A percentile compares a stretch with the other conserved stretches of the same genome.
phyloP scores from a whole-genome alignment of 2,888 invertebrate species.

The Hirtodrosophila histrioides region DNA sequence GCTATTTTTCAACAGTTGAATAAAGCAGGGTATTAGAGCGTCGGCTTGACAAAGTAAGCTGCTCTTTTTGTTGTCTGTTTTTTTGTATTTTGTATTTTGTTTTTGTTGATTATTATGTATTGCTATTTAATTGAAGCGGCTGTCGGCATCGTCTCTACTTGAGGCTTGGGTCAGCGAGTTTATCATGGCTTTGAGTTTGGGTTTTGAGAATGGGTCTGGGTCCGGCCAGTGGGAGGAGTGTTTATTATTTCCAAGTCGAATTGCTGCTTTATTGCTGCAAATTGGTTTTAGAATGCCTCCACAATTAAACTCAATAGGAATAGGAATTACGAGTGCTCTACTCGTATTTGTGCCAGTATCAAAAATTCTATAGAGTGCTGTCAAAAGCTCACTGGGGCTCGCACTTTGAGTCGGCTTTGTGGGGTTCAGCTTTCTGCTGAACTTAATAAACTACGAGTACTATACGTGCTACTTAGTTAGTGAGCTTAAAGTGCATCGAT shows the following conservation, averaged over 20 bases:
- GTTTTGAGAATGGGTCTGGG: not conserved
- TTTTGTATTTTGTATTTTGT: not conserved
- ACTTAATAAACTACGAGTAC: not conserved
- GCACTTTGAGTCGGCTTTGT: not conserved
- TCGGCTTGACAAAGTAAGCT: not conserved
- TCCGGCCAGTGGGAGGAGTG: not conserved
- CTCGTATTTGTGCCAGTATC: constrained; percentile 8
- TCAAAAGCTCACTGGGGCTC: constrained; percentile 2
- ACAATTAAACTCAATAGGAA: constrained; percentile 45
- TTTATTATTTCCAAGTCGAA: constrained; percentile 17
- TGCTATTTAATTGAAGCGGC: constrained; percentile 71
- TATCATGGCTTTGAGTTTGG: constrained; percentile 45
- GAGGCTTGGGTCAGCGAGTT: constrained; percentile 62
- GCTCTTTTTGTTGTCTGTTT: not conserved
- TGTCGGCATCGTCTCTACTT: constrained; percentile 38
- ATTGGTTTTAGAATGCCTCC: constrained; percentile 44
- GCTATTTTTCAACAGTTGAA: not conserved
- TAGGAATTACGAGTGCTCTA: not conserved
- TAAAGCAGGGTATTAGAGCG: not conserved
- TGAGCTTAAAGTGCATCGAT: constrained; percentile 8
- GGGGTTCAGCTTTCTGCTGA: not conserved
- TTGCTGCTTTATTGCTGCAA: constrained; percentile 27
- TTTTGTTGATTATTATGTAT: constrained; percentile 68
- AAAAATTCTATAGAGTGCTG: constrained; percentile 7
- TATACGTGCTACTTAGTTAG: too few species aligned